Conservation (phyloP, 2,113 vertebrate genomes). For the Erythrolamprus reginae region DNA sequence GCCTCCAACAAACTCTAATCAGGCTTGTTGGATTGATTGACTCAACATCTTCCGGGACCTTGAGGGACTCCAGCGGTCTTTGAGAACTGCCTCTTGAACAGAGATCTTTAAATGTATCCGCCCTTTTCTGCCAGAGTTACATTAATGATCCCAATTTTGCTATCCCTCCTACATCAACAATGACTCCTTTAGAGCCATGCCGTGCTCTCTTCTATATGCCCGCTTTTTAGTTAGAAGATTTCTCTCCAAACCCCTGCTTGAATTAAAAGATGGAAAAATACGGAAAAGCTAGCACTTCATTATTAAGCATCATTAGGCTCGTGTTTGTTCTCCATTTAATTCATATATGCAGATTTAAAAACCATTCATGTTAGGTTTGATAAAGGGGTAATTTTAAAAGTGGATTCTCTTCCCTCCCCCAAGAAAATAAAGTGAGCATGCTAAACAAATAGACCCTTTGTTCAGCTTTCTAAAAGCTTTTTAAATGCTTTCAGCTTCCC, state of each 20-base stretch:
- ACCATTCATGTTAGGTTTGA: not conserved
- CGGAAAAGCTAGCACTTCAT: not conserved
- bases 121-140: fast-evolving
- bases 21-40: not conserved
- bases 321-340: constrained; percentile 19
- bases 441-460: not conserved
- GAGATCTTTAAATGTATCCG: not conserved
- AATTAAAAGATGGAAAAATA: not conserved
- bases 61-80: not conserved
- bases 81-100: not conserved
- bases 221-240: not conserved
- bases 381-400: constrained; percentile 1
- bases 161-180: not conserved
- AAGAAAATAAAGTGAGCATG: constrained; percentile 1
- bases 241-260: fast-evolving
- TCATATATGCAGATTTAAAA: not conserved
- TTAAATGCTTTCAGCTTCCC: constrained; percentile 16
- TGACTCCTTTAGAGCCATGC: fast-evolving
- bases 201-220: not conserved
- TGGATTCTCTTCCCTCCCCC: not conserved
- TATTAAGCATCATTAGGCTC: constrained; percentile 25
- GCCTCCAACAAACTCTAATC: too few species aligned
- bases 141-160: not conserved
- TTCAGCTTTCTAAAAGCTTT: constrained; percentile 2
- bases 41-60: not conserved